Percentiles rank a stretch among this genome's conserved stretches.
These are phyloP conservation scores for Scaptodrosophila lebanonensis DNA, from an alignment of 1,140 invertebrate species.

Conservation along the genomic window DNA sequence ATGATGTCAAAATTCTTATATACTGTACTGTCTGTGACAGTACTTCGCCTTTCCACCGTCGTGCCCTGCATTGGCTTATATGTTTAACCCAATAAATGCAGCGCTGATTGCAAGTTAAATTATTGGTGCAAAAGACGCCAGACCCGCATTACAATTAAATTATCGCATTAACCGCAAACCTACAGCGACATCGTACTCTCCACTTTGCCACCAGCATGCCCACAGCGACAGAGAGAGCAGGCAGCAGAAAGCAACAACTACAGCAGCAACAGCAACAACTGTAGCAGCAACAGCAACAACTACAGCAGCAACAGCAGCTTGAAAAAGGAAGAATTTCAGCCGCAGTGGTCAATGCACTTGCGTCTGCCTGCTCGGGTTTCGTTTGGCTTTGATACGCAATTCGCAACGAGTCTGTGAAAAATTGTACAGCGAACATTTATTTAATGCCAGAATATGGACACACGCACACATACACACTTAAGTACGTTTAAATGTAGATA, in stretches of 20 bases:
- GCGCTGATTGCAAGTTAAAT: constrained; percentile 72
- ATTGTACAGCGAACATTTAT: constrained; percentile 46
- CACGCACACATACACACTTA: constrained; percentile 14
- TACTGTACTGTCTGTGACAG: too few species aligned
- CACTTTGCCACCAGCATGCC: constrained; percentile 27
- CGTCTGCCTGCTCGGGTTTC: too few species aligned
- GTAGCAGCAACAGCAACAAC: constrained; percentile 18
- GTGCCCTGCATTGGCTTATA: constrained; percentile 35
- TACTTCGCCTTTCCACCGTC: neutral
- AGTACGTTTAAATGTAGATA: neutral
- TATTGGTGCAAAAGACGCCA: constrained; percentile 57
- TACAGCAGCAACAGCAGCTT: neutral
- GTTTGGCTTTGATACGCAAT: too few species aligned
- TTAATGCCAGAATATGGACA: constrained; percentile 43
- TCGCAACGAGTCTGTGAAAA: constrained; percentile 30
- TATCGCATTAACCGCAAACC: constrained; percentile 72
- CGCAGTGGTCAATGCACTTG: constrained; percentile 46
- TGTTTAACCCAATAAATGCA: constrained; percentile 70
- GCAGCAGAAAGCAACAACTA: constrained; percentile 3
- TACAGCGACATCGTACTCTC: constrained; percentile 20
- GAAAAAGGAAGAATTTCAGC: constrained; percentile 3
- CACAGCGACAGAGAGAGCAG: constrained; percentile 20
- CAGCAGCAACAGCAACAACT: constrained; percentile 10
- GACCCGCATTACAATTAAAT: constrained; percentile 72
- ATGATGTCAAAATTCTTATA: too few species aligned